A percentile compares a stretch with the other conserved stretches of the same genome.
Evolutionary conservation across 1,140 invertebrate genomes (phyloP).

Genomic region (Lerema accius): DNA sequence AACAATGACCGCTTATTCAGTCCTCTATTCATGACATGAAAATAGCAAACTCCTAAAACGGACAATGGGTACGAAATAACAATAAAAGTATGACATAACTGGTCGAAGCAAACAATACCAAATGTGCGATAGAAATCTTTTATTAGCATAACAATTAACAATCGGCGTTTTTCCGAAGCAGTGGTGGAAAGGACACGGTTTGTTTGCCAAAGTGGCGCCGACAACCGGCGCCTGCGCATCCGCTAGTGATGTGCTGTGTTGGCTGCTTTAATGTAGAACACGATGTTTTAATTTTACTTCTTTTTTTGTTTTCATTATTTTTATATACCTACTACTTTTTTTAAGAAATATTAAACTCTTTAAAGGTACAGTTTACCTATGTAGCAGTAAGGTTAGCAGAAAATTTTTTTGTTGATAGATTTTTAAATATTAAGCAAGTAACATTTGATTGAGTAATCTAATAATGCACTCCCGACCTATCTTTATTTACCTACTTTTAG

Average conservation of each 20-base stretch:
- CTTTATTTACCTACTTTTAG: too few relatives aligned
- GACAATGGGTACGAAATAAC: conserved; percentile 1
- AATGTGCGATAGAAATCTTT: conserved; percentile 54
- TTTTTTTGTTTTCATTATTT: too few relatives aligned
- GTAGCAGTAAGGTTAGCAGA: too few relatives aligned
- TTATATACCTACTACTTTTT: too few relatives aligned
- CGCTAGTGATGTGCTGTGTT: conserved; percentile 71
- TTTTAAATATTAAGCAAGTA: too few relatives aligned
- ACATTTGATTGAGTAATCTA: too few relatives aligned
- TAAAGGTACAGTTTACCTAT: too few relatives aligned
- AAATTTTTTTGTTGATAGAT: too few relatives aligned
- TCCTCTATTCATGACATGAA: not conserved
- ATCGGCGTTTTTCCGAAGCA: conserved; percentile 62
- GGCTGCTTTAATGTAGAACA: too few relatives aligned
- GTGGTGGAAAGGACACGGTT: conserved; percentile 63
- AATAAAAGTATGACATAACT: conserved; percentile 22
- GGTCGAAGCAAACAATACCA: conserved; percentile 42
- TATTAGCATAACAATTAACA: conserved; percentile 76
- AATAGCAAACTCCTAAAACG: conserved; percentile 13
- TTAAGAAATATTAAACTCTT: too few relatives aligned
- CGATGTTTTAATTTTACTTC: too few relatives aligned
- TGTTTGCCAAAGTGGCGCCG: conserved; percentile 71
- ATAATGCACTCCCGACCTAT: too few relatives aligned
- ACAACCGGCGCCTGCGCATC: conserved; percentile 63
- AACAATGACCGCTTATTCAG: conserved; percentile 11